Conservation (phyloP, 2,797 vertebrate species). For the Clarias pachynema region DNA sequence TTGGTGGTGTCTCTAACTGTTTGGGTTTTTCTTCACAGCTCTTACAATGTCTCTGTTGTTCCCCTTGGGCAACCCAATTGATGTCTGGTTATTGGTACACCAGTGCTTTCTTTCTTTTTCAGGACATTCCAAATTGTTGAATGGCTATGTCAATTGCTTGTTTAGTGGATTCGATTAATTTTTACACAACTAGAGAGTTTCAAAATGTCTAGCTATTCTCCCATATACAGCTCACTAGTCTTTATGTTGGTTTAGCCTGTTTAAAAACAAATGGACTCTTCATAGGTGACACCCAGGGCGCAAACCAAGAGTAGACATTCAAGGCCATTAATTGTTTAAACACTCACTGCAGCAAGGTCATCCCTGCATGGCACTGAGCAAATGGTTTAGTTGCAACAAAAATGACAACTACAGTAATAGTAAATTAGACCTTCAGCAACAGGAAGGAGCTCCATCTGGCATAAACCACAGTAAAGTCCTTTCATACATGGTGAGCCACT, state of each 20-base stretch:
- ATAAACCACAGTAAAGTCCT: slow-evolving; percentile 68
- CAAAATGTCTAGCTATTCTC: neutral
- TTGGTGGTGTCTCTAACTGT: neutral
- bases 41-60: neutral
- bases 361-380: too few species aligned
- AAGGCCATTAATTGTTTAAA: neutral
- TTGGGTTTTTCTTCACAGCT: neutral
- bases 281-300: neutral
- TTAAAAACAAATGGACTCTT: neutral
- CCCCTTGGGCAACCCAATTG: neutral
- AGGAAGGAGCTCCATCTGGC: slow-evolving; percentile 69
- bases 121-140: neutral
- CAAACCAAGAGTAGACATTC: neutral
- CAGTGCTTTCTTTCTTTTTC: neutral
- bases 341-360: too few species aligned
- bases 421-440: slow-evolving; percentile 62
- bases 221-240: neutral
- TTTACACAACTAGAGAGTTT: neutral
- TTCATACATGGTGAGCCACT: slow-evolving; percentile 58
- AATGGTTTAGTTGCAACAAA: neutral
- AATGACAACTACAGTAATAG: neutral
- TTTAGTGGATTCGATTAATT: neutral
- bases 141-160: neutral
- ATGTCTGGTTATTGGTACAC: neutral
- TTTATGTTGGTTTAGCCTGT: neutral